These are phyloP conservation scores for Apaloderma vittatum DNA, from an alignment of 2,113 vertebrate genomes.

Conservation along the genomic window DNA sequence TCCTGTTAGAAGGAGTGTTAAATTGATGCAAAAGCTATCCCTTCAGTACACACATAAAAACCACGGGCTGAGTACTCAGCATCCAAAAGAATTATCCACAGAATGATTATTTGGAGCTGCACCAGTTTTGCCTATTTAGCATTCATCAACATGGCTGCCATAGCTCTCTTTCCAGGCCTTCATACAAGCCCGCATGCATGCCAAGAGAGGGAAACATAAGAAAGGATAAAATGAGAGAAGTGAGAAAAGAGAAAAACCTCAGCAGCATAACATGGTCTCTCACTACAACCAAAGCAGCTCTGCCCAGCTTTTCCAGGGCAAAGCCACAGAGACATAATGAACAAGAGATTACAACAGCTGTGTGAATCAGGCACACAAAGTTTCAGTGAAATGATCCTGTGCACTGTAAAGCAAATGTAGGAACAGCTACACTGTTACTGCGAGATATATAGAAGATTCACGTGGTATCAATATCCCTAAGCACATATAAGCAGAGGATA, in stretches of 20 bases:
- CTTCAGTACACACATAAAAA: background rate
- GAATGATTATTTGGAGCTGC: conserved; percentile 12
- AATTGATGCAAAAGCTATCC: background rate
- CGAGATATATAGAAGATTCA: background rate
- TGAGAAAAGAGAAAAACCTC: background rate
- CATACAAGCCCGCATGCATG: background rate
- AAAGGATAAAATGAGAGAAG: background rate
- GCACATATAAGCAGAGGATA: background rate
- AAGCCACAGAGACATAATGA: background rate
- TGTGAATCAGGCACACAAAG: background rate
- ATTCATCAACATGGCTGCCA: background rate
- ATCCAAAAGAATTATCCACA: background rate
- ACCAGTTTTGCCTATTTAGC: conserved; percentile 20
- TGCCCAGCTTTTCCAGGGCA: background rate
- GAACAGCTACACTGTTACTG: background rate
- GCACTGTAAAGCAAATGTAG: background rate
- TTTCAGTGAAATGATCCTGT: background rate
- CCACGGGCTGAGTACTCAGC: background rate
- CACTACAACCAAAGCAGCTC: background rate
- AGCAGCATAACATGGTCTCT: background rate
- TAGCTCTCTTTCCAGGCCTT: background rate
- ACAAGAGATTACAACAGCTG: background rate
- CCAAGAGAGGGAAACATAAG: background rate
- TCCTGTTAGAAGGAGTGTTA: background rate
- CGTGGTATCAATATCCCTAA: background rate